Conservation (phyloP, 2,888 invertebrate genomes). For the Leptarthrus brevirostris region DNA sequence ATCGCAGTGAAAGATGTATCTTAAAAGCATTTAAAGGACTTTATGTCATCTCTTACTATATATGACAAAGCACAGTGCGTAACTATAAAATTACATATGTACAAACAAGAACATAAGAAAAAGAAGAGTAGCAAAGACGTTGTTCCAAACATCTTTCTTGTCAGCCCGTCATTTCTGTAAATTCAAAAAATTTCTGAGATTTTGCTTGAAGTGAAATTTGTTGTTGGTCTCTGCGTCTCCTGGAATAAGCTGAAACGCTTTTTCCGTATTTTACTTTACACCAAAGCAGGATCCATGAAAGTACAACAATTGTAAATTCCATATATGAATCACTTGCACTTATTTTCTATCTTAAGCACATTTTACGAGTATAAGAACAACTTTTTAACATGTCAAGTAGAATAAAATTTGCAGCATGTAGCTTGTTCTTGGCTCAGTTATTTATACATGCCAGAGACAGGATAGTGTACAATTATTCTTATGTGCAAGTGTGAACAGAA, state of each 20-base stretch:
- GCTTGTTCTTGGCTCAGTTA: background rate
- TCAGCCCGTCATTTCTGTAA: background rate
- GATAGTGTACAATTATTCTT: conserved; percentile 14
- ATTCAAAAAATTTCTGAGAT: background rate
- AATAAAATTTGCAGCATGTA: conserved; percentile 23
- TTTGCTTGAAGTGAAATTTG: background rate
- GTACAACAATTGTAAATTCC: conserved; percentile 33
- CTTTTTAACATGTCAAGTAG: conserved; percentile 24
- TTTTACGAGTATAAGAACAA: conserved; percentile 23
- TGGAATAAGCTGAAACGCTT: background rate
- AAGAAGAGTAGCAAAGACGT: too few relatives aligned
- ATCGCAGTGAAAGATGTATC: too few relatives aligned
- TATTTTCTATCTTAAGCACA: conserved; percentile 41
- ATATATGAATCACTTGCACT: conserved; percentile 41
- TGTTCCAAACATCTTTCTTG: background rate
- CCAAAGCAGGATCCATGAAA: background rate
- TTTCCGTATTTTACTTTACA: background rate
- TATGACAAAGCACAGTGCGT: too few relatives aligned
- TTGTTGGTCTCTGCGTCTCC: background rate
- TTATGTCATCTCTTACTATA: too few relatives aligned
- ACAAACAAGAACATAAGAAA: too few relatives aligned
- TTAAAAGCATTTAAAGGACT: too few relatives aligned
- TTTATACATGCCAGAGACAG: conserved; percentile 27
- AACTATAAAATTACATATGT: too few relatives aligned
- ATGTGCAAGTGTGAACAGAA: background rate